These are phyloP conservation scores for Beroe forskalii DNA, from an alignment of 37 sponge, comb jelly and placozoan genomes.

Conservation along the genomic window DNA sequence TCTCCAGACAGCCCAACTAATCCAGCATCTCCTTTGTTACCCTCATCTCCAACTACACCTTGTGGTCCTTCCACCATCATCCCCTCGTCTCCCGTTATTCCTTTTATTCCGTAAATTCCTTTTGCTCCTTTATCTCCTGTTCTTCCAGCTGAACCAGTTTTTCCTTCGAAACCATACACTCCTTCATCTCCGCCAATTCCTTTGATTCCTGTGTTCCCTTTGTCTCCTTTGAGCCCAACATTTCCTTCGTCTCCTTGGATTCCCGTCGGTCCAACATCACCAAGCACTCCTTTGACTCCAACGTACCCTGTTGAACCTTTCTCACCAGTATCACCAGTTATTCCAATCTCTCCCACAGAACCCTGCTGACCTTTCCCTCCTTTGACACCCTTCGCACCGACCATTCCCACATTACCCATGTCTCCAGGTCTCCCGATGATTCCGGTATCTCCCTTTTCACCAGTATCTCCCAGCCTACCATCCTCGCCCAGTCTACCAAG, in stretches of 20 bases:
- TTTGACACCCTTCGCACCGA: not conserved
- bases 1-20: not conserved
- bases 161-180: not conserved
- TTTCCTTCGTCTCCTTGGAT: not conserved
- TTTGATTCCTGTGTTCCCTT: not conserved
- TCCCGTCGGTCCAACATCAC: not conserved
- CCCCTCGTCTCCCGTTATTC: not conserved
- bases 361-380: not conserved
- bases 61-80: not conserved
- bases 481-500: not conserved
- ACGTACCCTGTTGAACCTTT: not conserved
- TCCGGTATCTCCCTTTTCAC: not conserved
- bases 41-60: not conserved
- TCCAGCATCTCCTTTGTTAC: conserved; percentile 26
- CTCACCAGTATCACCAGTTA: not conserved
- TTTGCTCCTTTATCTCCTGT: not conserved
- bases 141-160: not conserved
- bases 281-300: conserved; percentile 8
- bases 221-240: conserved; percentile 19
- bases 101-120: not conserved
- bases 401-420: not conserved
- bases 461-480: not conserved
- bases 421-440: not conserved
- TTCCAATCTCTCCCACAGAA: not conserved
- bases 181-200: not conserved